Percentiles rank a stretch among this genome's conserved stretches.
These are phyloP conservation scores for Lota lota DNA, from an alignment of 2,113 vertebrate genomes.

Conservation along the genomic window DNA sequence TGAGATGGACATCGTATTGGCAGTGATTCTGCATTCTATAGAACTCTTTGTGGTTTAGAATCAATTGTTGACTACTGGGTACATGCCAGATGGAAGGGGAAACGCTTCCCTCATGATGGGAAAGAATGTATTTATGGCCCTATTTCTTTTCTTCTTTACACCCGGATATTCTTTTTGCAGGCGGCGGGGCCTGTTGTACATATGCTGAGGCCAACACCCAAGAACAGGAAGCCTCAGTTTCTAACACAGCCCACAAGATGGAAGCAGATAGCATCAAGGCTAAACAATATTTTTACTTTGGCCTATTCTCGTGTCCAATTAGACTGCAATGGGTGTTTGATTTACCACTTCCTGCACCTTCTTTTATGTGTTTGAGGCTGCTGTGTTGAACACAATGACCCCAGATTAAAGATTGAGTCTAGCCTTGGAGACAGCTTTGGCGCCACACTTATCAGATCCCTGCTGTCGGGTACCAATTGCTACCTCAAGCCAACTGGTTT, in stretches of 20 bases:
- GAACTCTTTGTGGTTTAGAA: constrained; percentile 1
- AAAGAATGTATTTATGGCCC: constrained; percentile 67
- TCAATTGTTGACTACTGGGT: constrained; percentile 29
- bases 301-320: constrained; percentile 71
- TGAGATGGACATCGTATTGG: no score
- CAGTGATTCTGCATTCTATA: no score
- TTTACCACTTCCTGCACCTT: constrained; percentile 70
- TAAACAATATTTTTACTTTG: constrained; percentile 73
- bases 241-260: constrained; percentile 83
- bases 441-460: constrained; percentile 69
- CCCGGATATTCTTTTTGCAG: constrained; percentile 86
- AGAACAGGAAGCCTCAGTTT: constrained; percentile 87
- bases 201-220: constrained; percentile 75
- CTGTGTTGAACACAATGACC: constrained; percentile 69
- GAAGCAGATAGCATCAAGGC: constrained; percentile 81
- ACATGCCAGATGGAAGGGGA: constrained; percentile 40
- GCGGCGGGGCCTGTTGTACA: constrained; percentile 75
- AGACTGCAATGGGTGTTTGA: constrained; percentile 64
- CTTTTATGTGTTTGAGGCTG: constrained; percentile 63
- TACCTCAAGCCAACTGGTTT: constrained; percentile 49
- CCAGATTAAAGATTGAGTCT: constrained; percentile 68
- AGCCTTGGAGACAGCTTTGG: constrained; percentile 52
- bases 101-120: constrained; percentile 45
- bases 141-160: constrained; percentile 61
- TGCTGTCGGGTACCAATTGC: constrained; percentile 45